These are phyloP conservation scores for Caenorhabditis sp. DNA, from an alignment of 2,888 invertebrate species.

Conservation along the genomic window DNA sequence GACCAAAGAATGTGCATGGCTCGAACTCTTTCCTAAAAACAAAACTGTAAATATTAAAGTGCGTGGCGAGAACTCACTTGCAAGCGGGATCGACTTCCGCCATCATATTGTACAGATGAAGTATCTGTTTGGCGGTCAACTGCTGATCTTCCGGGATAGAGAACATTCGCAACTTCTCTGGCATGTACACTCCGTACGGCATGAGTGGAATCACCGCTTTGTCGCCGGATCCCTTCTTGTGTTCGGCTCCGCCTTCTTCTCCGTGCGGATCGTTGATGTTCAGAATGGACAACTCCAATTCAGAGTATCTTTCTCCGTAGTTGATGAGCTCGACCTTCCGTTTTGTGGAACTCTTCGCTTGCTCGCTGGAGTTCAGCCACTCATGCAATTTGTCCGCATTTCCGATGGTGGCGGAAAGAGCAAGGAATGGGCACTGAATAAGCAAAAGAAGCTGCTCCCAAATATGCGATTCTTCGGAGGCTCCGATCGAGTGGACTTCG, in stretches of 20 bases:
- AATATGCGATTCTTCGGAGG: conserved; percentile 73
- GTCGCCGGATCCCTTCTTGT: conserved; percentile 36
- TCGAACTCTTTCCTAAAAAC: conserved; percentile 71
- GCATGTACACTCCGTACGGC: conserved; percentile 77
- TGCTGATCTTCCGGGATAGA: conserved; percentile 78
- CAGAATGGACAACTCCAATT: conserved; percentile 76
- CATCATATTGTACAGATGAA: conserved; percentile 75
- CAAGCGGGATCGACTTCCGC: conserved; percentile 68
- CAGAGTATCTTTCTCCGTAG: conserved; percentile 77
- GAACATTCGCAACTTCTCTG: conserved; percentile 77
- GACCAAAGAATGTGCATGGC: conserved; percentile 73
- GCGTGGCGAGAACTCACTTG: conserved; percentile 68
- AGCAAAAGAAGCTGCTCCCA: conserved; percentile 78
- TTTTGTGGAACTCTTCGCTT: conserved; percentile 67
- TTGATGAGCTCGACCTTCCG: conserved; percentile 69
- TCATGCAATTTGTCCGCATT: conserved; percentile 73
- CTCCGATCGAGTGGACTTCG: conserved; percentile 78
- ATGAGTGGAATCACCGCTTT: conserved; percentile 64
- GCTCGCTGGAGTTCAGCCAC: conserved; percentile 74
- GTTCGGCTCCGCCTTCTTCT: conserved; percentile 32
- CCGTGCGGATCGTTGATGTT: conserved; percentile 64
- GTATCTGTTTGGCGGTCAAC: conserved; percentile 74
- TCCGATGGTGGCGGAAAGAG: conserved; percentile 77
- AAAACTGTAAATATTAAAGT: neutral
- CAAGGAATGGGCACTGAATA: conserved; percentile 78